phyloP scores from a whole-genome alignment of 2,888 invertebrate genomes.

The Troides helena region DNA sequence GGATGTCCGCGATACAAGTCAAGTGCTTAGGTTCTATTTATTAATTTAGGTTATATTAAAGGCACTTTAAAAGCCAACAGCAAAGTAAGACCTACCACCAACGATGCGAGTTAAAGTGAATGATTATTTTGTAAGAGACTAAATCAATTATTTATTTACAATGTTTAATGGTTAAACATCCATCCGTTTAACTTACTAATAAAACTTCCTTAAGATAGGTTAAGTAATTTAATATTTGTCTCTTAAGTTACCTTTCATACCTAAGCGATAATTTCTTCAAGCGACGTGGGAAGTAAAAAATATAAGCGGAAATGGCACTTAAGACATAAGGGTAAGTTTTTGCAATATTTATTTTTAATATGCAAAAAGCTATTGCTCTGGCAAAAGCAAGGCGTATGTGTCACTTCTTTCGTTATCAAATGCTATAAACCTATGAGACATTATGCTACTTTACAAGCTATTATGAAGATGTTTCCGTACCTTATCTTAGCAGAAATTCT shows the following conservation, averaged over 20 bases:
- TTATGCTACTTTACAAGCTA: conserved; percentile 21
- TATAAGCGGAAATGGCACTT: not conserved
- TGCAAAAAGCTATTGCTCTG: not conserved
- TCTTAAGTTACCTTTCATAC: not conserved
- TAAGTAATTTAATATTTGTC: not conserved
- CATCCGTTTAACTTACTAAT: not conserved
- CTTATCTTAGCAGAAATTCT: not conserved
- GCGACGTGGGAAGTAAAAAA: not conserved
- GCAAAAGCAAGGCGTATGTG: not conserved
- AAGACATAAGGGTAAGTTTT: not conserved
- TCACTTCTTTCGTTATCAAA: not conserved
- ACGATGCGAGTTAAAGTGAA: too few species aligned
- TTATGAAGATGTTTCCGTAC: conserved; percentile 29
- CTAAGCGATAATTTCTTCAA: not conserved
- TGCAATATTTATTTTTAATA: not conserved
- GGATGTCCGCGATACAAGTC: too few species aligned
- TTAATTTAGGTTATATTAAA: too few species aligned
- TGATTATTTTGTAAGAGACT: too few species aligned
- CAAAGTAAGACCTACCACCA: too few species aligned
- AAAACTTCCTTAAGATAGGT: not conserved
- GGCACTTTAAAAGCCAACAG: too few species aligned
- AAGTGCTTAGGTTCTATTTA: too few species aligned
- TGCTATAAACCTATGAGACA: not conserved
- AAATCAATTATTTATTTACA: too few species aligned
- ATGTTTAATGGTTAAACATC: too few species aligned